These are phyloP conservation scores for Porites lutea DNA, from an alignment of 64 coral and sea anemone species.

Conservation along the genomic window DNA sequence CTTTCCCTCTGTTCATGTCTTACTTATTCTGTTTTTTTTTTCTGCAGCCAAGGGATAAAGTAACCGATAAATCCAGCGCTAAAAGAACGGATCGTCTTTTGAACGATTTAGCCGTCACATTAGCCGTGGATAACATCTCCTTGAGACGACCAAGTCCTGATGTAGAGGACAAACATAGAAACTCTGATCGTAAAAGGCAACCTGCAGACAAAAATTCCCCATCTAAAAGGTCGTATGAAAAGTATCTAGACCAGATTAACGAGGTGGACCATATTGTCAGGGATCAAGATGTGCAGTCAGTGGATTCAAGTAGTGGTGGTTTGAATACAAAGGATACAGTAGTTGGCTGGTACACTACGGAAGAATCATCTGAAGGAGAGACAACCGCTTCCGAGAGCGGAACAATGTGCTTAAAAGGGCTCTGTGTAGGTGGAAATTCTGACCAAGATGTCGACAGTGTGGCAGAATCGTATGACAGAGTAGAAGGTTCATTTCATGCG, in stretches of 20 bases:
- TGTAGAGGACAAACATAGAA: too few species aligned
- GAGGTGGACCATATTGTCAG: not conserved
- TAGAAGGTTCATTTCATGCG: not conserved
- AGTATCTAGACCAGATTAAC: not conserved
- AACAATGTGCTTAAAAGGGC: not conserved
- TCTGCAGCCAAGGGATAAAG: not conserved
- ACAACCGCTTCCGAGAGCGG: not conserved
- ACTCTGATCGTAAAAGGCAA: not conserved
- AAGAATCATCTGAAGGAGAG: not conserved
- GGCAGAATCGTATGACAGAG: not conserved
- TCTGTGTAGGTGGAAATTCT: not conserved
- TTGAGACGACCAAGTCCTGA: not conserved
- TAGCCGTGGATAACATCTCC: constrained; percentile 1
- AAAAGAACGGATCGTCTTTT: constrained; percentile 33
- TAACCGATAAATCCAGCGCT: not conserved
- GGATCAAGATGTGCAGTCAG: not conserved
- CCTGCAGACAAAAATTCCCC: not conserved
- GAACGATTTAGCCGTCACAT: not conserved
- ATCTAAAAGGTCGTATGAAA: not conserved
- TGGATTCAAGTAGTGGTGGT: not conserved
- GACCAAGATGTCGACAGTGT: not conserved
- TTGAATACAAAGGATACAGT: not conserved
- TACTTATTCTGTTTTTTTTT: not conserved
- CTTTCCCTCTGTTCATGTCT: too few species aligned
- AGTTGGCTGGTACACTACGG: not conserved